phyloP scores from a whole-genome alignment of 2,797 vertebrate species.

The Sebastes diaconus region DNA sequence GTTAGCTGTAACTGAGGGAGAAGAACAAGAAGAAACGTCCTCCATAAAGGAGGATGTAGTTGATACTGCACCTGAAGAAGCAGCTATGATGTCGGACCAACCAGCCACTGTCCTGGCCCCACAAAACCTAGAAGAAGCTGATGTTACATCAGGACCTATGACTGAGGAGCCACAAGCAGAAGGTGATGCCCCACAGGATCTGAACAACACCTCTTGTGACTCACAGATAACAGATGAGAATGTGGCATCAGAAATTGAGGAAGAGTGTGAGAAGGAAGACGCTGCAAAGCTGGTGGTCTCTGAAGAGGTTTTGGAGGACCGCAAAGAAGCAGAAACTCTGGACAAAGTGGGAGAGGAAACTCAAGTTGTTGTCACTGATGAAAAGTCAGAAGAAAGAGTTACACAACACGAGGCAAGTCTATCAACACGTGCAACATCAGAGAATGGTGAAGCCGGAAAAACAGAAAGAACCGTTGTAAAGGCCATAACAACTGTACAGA shows the following conservation, averaged over 20 bases:
- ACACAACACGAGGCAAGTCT: background rate
- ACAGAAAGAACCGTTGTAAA: background rate
- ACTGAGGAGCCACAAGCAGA: conserved; percentile 5
- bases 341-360: background rate
- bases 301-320: background rate
- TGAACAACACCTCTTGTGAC: conserved; percentile 14
- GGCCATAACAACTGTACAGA: background rate
- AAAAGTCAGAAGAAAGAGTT: background rate
- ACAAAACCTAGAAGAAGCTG: conserved; percentile 11
- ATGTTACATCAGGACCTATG: background rate
- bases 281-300: background rate
- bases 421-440: background rate
- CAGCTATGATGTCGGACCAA: background rate
- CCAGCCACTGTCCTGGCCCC: background rate
- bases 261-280: background rate
- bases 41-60: background rate
- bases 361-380: background rate
- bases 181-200: background rate
- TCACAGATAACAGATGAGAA: conserved; percentile 48
- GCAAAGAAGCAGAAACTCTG: background rate
- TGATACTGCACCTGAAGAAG: background rate
- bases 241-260: conserved; percentile 50
- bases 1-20: background rate
- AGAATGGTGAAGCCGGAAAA: background rate
- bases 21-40: background rate